These are phyloP conservation scores for Mechanitis mazaeus DNA, from an alignment of 2,888 invertebrate species.

Conservation along the genomic window DNA sequence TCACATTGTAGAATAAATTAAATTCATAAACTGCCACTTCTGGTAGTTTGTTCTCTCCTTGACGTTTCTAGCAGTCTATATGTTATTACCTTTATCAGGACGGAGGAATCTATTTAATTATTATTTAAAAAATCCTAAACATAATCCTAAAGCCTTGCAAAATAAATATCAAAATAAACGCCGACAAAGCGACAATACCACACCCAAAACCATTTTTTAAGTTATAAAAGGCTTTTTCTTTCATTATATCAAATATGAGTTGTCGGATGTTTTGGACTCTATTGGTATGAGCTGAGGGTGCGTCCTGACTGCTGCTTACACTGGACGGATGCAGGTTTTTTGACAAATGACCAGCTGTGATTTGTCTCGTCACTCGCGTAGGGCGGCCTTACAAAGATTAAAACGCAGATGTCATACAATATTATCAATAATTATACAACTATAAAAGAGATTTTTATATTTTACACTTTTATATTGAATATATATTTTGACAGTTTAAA, in stretches of 20 bases:
- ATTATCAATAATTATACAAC: too few relatives aligned
- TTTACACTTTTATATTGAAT: too few relatives aligned
- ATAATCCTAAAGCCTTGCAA: background rate
- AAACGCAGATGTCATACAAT: background rate
- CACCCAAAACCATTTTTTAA: constrained; percentile 6
- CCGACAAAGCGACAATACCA: constrained; percentile 3
- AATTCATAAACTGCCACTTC: too few relatives aligned
- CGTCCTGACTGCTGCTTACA: constrained; percentile 64
- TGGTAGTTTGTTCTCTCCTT: too few relatives aligned
- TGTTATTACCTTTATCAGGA: too few relatives aligned
- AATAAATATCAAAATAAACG: background rate
- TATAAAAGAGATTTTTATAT: too few relatives aligned
- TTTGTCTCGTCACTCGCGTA: constrained; percentile 71
- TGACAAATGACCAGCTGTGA: constrained; percentile 74
- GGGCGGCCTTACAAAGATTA: constrained; percentile 63
- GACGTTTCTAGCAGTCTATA: too few relatives aligned
- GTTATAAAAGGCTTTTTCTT: constrained; percentile 30
- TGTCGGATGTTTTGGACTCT: constrained; percentile 37
- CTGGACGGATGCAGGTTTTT: constrained; percentile 73
- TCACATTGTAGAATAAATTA: too few relatives aligned
- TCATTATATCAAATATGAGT: constrained; percentile 33
- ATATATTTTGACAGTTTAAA: too few relatives aligned
- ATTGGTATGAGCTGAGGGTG: constrained; percentile 25
- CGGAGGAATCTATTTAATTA: background rate
- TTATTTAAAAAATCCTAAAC: background rate